phyloP scores from a whole-genome alignment of 2,113 vertebrate genomes.

The Leuciscus idus region DNA sequence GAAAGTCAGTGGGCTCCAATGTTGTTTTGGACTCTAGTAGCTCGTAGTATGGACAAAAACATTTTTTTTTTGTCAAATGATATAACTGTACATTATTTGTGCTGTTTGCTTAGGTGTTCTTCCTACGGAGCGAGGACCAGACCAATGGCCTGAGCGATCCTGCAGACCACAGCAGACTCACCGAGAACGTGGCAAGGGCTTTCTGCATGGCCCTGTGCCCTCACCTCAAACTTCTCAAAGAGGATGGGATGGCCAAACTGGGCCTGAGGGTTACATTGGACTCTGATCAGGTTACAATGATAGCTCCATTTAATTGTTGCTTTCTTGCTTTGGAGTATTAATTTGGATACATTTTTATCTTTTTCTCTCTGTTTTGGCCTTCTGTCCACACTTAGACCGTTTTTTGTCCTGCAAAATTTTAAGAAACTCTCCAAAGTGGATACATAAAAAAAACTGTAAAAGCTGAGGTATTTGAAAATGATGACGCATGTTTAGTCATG shows the following conservation, averaged over 20 bases:
- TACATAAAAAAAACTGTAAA: too few relatives aligned
- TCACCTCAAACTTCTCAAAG: constrained; percentile 93
- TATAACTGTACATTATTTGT: neutral
- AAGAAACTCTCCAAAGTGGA: too few relatives aligned
- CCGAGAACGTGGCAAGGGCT: constrained; percentile 92
- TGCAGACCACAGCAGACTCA: constrained; percentile 93
- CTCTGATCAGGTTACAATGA: constrained; percentile 86
- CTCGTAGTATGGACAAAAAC: neutral
- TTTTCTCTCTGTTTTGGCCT: too few relatives aligned
- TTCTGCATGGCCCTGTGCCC: constrained; percentile 95
- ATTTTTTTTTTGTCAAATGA: neutral
- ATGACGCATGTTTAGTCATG: too few relatives aligned
- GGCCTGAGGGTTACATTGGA: constrained; percentile 93
- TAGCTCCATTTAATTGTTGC: neutral
- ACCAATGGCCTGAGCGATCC: constrained; percentile 88
- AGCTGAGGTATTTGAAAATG: too few relatives aligned
- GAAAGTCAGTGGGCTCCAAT: neutral
- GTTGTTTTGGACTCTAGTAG: neutral
- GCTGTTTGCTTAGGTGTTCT: constrained; percentile 84
- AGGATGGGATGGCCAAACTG: constrained; percentile 96
- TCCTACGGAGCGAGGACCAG: constrained; percentile 93
- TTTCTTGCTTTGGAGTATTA: neutral
- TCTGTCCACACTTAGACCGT: too few relatives aligned
- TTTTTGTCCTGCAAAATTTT: too few relatives aligned
- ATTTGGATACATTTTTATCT: too few relatives aligned